Conservation (phyloP, 2,113 vertebrate genomes). For the Ochotona princeps region DNA sequence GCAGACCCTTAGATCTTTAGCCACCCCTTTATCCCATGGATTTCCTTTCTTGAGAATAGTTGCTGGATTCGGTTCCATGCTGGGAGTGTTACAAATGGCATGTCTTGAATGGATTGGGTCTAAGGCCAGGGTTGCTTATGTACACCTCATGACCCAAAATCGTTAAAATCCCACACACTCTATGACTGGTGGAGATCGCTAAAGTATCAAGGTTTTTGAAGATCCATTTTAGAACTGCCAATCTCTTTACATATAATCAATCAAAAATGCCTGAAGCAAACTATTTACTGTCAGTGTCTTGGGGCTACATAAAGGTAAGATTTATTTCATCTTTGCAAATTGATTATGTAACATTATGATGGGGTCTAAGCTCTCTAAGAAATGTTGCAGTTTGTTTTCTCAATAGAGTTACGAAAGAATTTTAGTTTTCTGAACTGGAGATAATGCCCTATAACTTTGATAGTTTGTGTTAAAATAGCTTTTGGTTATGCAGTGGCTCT, state of each 20-base stretch:
- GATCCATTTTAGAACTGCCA: slow-evolving; percentile 76
- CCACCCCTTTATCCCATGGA: slow-evolving; percentile 81
- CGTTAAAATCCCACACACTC: slow-evolving; percentile 59
- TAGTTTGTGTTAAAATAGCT: slow-evolving; percentile 45
- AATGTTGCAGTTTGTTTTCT: slow-evolving; percentile 19
- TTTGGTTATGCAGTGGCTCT: slow-evolving; percentile 1
- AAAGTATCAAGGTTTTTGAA: slow-evolving; percentile 70
- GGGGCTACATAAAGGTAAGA: slow-evolving; percentile 99
- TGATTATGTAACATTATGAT: slow-evolving; percentile 69
- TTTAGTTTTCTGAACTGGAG: slow-evolving; percentile 20
- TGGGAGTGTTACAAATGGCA: slow-evolving; percentile 87
- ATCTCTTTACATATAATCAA: slow-evolving; percentile 62
- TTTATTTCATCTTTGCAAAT: slow-evolving; percentile 77
- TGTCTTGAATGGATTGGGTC: slow-evolving; percentile 83
- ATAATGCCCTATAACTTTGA: slow-evolving; percentile 49
- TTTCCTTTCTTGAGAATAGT: slow-evolving; percentile 79
- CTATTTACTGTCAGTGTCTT: slow-evolving; percentile 97
- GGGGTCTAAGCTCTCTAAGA: slow-evolving; percentile 26
- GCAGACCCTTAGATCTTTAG: slow-evolving; percentile 86
- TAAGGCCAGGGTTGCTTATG: slow-evolving; percentile 77
- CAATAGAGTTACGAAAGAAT: not conserved
- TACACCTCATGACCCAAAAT: slow-evolving; percentile 80
- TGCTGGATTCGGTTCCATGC: slow-evolving; percentile 79
- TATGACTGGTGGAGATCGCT: slow-evolving; percentile 69
- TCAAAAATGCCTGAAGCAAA: slow-evolving; percentile 97